These are phyloP conservation scores for Acromyrmex echinatior DNA, from an alignment of 1,140 invertebrate species.

Conservation along the genomic window DNA sequence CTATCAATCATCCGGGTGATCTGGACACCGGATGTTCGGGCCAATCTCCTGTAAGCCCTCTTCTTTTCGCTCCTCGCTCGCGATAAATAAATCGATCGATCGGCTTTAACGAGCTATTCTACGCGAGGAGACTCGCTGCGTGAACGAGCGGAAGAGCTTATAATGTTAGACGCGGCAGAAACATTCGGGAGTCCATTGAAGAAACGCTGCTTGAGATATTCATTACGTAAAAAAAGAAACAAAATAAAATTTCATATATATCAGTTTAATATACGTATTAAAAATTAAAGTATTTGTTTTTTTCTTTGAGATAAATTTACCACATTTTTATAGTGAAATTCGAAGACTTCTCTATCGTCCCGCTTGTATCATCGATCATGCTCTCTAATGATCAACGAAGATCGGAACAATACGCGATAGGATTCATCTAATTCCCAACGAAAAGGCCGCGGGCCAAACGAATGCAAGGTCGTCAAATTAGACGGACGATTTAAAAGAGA, in stretches of 20 bases:
- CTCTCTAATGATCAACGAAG: conserved; percentile 51
- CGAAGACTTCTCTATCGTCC: background rate
- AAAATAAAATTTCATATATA: background rate
- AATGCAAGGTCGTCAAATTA: conserved; percentile 74
- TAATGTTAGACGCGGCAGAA: background rate
- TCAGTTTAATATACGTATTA: background rate
- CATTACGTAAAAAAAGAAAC: background rate
- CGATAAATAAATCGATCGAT: conserved; percentile 77
- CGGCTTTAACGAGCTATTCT: conserved; percentile 70
- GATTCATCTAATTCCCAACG: conserved; percentile 19
- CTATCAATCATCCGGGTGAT: conserved; percentile 79
- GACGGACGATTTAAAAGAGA: conserved; percentile 76
- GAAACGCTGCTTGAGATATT: background rate
- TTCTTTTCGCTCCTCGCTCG: conserved; percentile 54
- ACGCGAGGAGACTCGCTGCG: conserved; percentile 19
- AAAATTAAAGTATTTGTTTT: background rate
- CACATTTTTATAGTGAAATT: conserved; percentile 51
- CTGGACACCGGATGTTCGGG: conserved; percentile 75
- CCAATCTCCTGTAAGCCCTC: conserved; percentile 72
- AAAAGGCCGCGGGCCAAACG: conserved; percentile 51
- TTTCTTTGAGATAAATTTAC: background rate
- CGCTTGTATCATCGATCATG: conserved; percentile 71
- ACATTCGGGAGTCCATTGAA: background rate
- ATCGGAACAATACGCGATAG: conserved; percentile 42
- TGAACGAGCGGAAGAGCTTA: conserved; percentile 25